Evolutionary conservation across 1,140 invertebrate species (phyloP).

Genomic region (Ericerus pela): DNA sequence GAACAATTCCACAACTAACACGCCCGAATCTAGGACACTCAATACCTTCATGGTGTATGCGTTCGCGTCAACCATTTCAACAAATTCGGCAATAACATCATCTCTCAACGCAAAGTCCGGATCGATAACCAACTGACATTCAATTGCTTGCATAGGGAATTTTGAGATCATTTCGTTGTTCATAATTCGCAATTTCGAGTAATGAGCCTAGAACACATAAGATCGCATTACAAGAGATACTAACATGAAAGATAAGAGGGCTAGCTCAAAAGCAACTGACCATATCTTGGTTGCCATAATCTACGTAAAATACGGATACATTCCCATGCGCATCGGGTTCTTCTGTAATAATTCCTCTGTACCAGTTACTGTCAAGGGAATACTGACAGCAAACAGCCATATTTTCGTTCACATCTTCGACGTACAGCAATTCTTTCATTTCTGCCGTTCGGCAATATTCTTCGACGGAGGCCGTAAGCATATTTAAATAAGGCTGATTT

Average conservation of each 20-base stretch:
- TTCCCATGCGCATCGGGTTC: constrained; percentile 32
- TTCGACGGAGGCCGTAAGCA: constrained; percentile 23
- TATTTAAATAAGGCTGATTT: constrained; percentile 37
- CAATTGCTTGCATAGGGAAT: constrained; percentile 54
- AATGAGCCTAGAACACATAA: constrained; percentile 27
- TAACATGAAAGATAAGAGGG: not conserved
- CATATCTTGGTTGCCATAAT: constrained; percentile 59
- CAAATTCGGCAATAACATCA: constrained; percentile 32
- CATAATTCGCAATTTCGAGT: constrained; percentile 42
- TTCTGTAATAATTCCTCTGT: constrained; percentile 29
- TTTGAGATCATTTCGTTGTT: constrained; percentile 42
- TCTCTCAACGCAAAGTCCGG: constrained; percentile 26
- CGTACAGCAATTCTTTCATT: constrained; percentile 26
- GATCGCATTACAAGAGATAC: not conserved
- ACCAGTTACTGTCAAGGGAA: constrained; percentile 53
- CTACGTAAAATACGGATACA: constrained; percentile 46
- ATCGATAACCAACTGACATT: constrained; percentile 48
- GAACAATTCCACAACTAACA: constrained; percentile 36
- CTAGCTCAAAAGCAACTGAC: constrained; percentile 19
- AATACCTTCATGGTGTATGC: constrained; percentile 40
- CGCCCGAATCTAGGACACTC: constrained; percentile 33
- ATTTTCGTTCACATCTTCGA: constrained; percentile 36
- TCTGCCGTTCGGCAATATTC: constrained; percentile 18
- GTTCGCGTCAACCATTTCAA: constrained; percentile 34
- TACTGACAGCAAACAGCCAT: constrained; percentile 57